Percentiles rank a stretch among this genome's conserved stretches.
These are phyloP conservation scores for Oxyruncus cristatus DNA, from an alignment of 2,113 vertebrate genomes.

Conservation along the genomic window DNA sequence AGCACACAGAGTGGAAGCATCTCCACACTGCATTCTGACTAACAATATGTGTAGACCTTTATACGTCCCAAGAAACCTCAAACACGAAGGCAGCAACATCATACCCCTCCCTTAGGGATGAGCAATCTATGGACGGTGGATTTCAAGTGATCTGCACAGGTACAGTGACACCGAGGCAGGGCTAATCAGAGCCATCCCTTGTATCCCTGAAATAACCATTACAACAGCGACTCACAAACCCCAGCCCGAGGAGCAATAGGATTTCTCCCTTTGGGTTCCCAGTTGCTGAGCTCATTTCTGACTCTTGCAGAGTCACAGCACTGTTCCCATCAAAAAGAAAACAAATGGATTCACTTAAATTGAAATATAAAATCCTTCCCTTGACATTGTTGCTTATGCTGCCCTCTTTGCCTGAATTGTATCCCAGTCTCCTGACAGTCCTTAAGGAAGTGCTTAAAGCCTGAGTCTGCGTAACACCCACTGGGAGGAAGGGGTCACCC, in stretches of 20 bases:
- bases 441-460: constrained; percentile 50
- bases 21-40: background rate
- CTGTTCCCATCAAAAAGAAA: constrained; percentile 19
- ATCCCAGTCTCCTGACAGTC: constrained; percentile 23
- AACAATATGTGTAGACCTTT: background rate
- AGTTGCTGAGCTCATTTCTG: constrained; percentile 40
- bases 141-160: background rate
- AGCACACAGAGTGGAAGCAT: fast-evolving
- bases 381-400: constrained; percentile 10
- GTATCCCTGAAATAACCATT: background rate
- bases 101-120: background rate
- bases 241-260: background rate
- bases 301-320: constrained; percentile 38
- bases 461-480: background rate
- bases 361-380: constrained; percentile 47
- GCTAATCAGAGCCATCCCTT: background rate
- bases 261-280: constrained; percentile 31
- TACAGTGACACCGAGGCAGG: background rate
- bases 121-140: background rate
- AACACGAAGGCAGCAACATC: background rate
- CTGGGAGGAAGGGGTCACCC: constrained; percentile 34
- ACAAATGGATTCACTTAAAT: constrained; percentile 61
- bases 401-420: constrained; percentile 20
- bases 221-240: background rate
- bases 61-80: background rate